Base-by-base conservation (phyloP, 2,797 vertebrate species). In the Vipera latastei region DNA sequence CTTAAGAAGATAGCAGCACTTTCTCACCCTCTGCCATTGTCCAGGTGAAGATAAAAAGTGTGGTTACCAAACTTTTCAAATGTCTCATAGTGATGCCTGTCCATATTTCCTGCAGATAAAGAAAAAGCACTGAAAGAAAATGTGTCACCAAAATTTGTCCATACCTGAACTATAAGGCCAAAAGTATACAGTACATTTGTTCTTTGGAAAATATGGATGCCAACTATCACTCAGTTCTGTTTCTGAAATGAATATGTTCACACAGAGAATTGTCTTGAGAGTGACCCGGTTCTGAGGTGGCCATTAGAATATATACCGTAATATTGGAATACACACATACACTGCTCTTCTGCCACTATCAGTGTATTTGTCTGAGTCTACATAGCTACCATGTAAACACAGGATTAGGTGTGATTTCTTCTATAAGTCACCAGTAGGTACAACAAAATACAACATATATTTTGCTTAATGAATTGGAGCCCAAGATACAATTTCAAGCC, bases 31-130 rank as follows among this genome's bases (percentile, higher is more conserved):
- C 97, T 96, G 0, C 97, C 97, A 0, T 97, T 97, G 96, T 98
- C 97, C 95, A 97, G 92, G 78, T 97, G 97, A 6, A 97, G 96
- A 16, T 97, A 94, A 89, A 97, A 98, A 22, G 96, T 97, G 78
- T 97, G 56, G 0, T 98, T 97, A 25, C 97, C 97, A 96, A 97
- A 97, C 61, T 97, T 97, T 93, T 97, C 96, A 0, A 97, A 98
- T 57, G 97, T 98, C 95, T 98, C 97, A 0, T 97, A 97, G 93
- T 97, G 97, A 88, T 97, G 97, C 53, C 97, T 97, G 94, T 97
- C 97, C 97, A 97, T 96, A 85, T 97, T 97, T 48, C 97, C 97
- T 97, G 93, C 7, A 16, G 59, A 0, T 0, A 14, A 73, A 88
- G 32, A 93, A 0, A 51, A 44, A 90, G 26, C 4, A 55, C n/a